These are phyloP conservation scores for Siderastrea radians DNA, from an alignment of 92 coral and sea anemone genomes.

Conservation along the genomic window DNA sequence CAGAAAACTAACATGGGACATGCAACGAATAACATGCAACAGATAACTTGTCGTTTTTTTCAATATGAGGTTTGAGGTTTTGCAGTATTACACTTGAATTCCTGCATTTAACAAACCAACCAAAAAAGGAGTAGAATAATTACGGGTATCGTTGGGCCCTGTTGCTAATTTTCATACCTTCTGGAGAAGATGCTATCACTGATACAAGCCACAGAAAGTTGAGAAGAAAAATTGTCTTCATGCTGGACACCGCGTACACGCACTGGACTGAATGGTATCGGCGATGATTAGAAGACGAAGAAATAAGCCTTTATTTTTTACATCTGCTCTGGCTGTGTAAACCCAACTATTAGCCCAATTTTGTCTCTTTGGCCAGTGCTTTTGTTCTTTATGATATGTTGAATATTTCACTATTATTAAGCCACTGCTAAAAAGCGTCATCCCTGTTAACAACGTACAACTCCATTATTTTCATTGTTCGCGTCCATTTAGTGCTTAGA, in stretches of 20 bases:
- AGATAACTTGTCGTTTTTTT: no score
- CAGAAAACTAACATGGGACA: no score
- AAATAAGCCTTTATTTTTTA: neutral
- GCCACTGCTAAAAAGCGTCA: no score
- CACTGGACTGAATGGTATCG: neutral
- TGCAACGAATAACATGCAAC: no score
- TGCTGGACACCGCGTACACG: neutral
- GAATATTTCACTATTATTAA: no score
- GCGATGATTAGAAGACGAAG: neutral
- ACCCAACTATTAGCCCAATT: neutral
- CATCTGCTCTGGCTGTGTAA: neutral
- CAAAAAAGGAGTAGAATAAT: neutral
- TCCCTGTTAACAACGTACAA: neutral
- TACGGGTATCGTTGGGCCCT: neutral
- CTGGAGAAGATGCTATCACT: constrained; percentile 22
- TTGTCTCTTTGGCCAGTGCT: neutral
- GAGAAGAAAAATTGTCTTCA: constrained; percentile 25
- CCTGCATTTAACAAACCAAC: no score
- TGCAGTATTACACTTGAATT: no score
- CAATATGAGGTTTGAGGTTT: no score
- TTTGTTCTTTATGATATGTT: neutral
- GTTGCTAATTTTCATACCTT: constrained; percentile 10
- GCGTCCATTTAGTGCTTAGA: neutral
- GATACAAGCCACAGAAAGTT: constrained; percentile 22
- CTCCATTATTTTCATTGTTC: neutral